Evolutionary conservation across 2,888 invertebrate species (phyloP).

Genomic region (Volucella zonaria): DNA sequence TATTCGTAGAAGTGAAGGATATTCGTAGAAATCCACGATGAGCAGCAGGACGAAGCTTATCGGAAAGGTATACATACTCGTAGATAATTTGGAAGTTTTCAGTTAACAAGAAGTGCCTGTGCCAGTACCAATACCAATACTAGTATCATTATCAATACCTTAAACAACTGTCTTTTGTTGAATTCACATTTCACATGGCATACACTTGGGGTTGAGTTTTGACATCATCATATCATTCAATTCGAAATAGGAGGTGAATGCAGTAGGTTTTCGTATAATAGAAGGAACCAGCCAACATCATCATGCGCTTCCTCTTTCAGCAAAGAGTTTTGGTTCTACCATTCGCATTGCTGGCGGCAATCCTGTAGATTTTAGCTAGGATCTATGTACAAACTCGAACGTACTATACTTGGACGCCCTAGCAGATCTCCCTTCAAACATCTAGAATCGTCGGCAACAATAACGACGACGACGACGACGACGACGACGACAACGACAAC

Average conservation of each 20-base stretch:
- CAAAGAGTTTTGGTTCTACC: constrained; percentile 71
- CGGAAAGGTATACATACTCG: constrained; percentile 53
- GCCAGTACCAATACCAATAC: constrained; percentile 13
- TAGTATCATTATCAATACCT: constrained; percentile 31
- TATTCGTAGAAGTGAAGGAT: not conserved
- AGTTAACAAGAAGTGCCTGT: not conserved
- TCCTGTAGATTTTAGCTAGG: constrained; percentile 70
- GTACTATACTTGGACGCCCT: constrained; percentile 50
- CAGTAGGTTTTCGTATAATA: not conserved
- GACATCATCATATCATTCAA: constrained; percentile 69
- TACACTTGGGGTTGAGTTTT: constrained; percentile 49
- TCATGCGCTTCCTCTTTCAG: constrained; percentile 71
- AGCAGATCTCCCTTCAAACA: not conserved
- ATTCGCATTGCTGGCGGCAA: constrained; percentile 67
- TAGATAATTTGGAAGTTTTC: constrained; percentile 64
- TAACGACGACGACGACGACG: not conserved
- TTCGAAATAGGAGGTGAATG: constrained; percentile 57
- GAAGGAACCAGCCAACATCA: constrained; percentile 23
- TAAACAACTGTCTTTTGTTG: constrained; percentile 71
- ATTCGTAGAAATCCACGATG: not conserved
- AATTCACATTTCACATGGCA: constrained; percentile 68
- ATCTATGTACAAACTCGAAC: constrained; percentile 23
- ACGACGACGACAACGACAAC: not conserved
- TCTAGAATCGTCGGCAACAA: not conserved
- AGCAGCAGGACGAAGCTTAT: constrained; percentile 60